Evolutionary conservation across 2,797 vertebrate genomes (phyloP).

Genomic region (Spinus olivaceus): DNA sequence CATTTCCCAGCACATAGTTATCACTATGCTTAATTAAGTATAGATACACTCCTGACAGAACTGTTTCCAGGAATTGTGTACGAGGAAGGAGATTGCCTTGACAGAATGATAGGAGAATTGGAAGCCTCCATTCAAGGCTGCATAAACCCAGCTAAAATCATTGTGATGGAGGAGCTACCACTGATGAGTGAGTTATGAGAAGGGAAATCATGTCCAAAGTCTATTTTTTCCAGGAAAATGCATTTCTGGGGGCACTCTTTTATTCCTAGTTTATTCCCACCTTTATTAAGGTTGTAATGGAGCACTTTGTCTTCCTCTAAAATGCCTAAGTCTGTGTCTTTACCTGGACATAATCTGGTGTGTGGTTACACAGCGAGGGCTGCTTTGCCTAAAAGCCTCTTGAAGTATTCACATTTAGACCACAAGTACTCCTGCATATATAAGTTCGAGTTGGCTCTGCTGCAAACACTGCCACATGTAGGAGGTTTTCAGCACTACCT

Average conservation of each 20-base stretch:
- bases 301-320: not conserved
- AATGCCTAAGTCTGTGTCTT: not conserved
- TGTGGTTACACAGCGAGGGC: not conserved
- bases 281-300: not conserved
- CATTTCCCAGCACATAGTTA: fast-evolving
- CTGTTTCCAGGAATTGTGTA: not conserved
- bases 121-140: not conserved
- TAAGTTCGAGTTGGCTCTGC: not conserved
- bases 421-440: not conserved
- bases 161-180: not conserved
- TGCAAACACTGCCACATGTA: not conserved
- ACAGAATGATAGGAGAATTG: not conserved
- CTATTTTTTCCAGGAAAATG: not conserved
- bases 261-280: not conserved
- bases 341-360: not conserved
- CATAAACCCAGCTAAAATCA: not conserved
- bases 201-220: not conserved
- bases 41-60: not conserved
- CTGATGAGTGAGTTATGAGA: not conserved
- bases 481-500: not conserved
- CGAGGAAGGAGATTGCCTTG: not conserved
- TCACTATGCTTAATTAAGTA: not conserved
- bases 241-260: not conserved
- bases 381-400: not conserved
- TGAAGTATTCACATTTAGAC: not conserved